Evolutionary conservation across 2,113 vertebrate genomes (phyloP).

Genomic region (Rattus norvegicus): GRCr8 NC_086020.1:35997501-35998000

Average conservation of each 20-base stretch:
- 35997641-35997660: neutral
- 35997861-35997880: neutral
- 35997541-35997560: neutral
- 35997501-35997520: neutral
- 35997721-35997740: neutral
- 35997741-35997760: neutral
- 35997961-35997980: neutral
- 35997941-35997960: neutral
- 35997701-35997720: neutral
- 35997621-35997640: no score
- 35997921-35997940: slow-evolving; percentile 28
- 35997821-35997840: neutral
- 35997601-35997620: rapidly evolving
- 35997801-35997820: neutral
- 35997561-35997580: neutral
- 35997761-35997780: neutral
- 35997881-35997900: neutral
- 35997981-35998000: slow-evolving; percentile 19
- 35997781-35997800: neutral
- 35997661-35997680: neutral
- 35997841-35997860: neutral
- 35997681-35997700: neutral
- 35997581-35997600: neutral
- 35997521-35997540: neutral
- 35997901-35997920: neutral